phyloP scores from a whole-genome alignment of 2,113 vertebrate species.

The Cyanoderma ruficeps region DNA sequence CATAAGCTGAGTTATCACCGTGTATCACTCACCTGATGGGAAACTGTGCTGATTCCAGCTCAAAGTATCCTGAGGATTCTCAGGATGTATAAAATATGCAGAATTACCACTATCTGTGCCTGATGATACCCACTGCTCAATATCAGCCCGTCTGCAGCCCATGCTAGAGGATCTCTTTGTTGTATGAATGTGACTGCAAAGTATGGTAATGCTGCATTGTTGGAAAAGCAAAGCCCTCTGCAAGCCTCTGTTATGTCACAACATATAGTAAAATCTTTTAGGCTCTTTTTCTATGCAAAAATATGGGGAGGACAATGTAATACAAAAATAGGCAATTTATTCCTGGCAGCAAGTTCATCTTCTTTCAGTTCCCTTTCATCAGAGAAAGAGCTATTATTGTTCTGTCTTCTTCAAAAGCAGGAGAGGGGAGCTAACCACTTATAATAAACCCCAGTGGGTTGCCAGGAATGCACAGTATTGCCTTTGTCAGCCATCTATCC shows the following conservation, averaged over 20 bases:
- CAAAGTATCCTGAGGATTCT: constrained; percentile 9
- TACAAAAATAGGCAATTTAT: constrained; percentile 55
- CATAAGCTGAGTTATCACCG: not conserved
- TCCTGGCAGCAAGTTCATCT: constrained; percentile 41
- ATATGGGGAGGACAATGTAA: constrained; percentile 31
- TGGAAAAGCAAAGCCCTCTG: constrained; percentile 40
- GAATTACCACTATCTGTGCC: not conserved
- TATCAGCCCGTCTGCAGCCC: constrained; percentile 17
- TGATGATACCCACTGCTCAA: constrained; percentile 16
- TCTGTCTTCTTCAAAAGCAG: constrained; percentile 37
- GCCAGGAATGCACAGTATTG: not conserved
- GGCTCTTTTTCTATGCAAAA: constrained; percentile 35
- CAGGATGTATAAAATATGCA: constrained; percentile 30
- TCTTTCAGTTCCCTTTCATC: constrained; percentile 32
- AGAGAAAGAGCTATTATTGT: constrained; percentile 22
- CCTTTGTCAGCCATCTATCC: not conserved
- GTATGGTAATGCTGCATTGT: constrained; percentile 40
- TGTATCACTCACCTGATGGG: constrained; percentile 6
- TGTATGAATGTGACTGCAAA: constrained; percentile 24
- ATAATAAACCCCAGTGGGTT: constrained; percentile 1
- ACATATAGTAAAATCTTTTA: constrained; percentile 44
- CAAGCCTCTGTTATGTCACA: constrained; percentile 48
- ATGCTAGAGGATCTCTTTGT: constrained; percentile 20
- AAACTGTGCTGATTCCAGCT: constrained; percentile 1
- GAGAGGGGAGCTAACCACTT: constrained; percentile 8